phyloP scores from a whole-genome alignment of 2,888 invertebrate species.

The Cepaea hortensis region DNA sequence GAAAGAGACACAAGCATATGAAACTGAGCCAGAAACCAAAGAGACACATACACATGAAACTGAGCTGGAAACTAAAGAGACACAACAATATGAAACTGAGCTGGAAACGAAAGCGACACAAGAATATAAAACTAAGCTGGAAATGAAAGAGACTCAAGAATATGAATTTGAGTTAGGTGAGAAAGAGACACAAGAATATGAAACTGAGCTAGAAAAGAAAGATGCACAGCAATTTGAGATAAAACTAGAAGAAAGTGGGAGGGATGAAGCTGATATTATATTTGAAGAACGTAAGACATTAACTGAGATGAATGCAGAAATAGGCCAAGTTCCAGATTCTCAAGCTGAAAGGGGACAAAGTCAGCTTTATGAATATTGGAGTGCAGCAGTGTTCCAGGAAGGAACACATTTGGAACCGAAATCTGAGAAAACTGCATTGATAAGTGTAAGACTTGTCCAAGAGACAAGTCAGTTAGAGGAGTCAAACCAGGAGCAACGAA shows the following conservation, averaged over 20 bases:
- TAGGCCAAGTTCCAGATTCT: not conserved
- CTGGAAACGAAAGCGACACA: not conserved
- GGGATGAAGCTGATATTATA: not conserved
- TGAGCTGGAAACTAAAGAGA: not conserved
- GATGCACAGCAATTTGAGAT: not conserved
- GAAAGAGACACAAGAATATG: conserved; percentile 11
- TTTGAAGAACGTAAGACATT: not conserved
- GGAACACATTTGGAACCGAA: not conserved
- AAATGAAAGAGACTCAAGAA: not conserved
- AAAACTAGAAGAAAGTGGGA: not conserved
- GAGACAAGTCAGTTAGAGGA: not conserved
- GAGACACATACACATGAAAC: not conserved
- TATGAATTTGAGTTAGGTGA: not conserved
- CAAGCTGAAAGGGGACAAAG: not conserved
- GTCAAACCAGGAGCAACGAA: not conserved
- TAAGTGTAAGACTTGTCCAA: not conserved
- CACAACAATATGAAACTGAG: not conserved
- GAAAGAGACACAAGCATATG: not conserved
- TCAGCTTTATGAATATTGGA: not conserved
- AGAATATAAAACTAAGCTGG: not conserved
- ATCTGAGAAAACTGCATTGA: not conserved
- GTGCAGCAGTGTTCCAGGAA: not conserved
- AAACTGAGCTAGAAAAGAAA: not conserved
- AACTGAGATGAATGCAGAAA: not conserved
- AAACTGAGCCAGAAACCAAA: not conserved